Base-by-base conservation (phyloP, 2,888 invertebrate genomes). In the Toxonevra muliebris region DNA sequence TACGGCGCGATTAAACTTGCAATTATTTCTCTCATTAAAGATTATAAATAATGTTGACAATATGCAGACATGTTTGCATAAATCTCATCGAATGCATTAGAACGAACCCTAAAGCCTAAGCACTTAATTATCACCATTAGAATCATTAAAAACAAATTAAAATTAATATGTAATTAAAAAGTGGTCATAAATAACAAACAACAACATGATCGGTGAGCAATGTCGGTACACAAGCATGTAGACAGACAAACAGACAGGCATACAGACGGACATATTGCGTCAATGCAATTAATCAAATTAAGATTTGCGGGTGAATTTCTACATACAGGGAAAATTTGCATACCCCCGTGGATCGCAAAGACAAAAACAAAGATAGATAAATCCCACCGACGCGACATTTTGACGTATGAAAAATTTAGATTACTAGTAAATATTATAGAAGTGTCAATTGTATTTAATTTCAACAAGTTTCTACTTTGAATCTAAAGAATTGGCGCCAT, bases 371-470 rank as follows among this genome's bases (percentile, higher is more conserved):
- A 30, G 54, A 30, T 30, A 30, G 48, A 48, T n/a, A 15, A 13
- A 15, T 42, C 58, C 58, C 65, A 50, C 45, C 43, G 17, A 53
- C 53, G 48, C 41, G 66, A 55, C 66, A 66, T 30, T 61, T 61
- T 45, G 61, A 61, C 55, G 60, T 45, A 12, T 50, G 13, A 5
- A 13, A 10, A 45, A 43, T 15, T 15, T n/a, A 66, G n/a, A 40
- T 17, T 11, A 50, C 10, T 9, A 53, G 19, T 12, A 9, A 19
- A 19, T 53, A 48, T 30, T 15, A 54, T 40, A 55, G 66, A 70
- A 67, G 61, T 72, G 72, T 72, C 73, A 72, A 61, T 64, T 68
- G 69, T 62, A 68, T 67, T 72, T 69, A 72, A 64, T 71, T 65
- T 71, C 69, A 70, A 72, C 70, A 68, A 66, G 64, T 71, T 50